phyloP scores from a whole-genome alignment of 2,113 vertebrate species.

The Pogonocichla stellata region DNA sequence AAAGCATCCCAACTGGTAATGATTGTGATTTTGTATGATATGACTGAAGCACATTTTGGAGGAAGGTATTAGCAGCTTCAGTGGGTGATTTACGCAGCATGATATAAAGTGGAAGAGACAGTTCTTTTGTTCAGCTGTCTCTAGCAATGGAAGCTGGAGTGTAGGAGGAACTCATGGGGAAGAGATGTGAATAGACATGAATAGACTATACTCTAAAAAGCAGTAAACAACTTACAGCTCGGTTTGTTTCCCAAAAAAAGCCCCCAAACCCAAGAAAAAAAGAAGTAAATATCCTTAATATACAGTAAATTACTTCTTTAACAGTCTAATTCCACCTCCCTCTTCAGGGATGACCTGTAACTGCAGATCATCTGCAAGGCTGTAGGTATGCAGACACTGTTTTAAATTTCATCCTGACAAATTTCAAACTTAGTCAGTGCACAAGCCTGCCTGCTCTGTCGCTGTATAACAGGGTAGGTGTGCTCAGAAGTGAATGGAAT shows the following conservation, averaged over 20 bases:
- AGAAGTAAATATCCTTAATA: neutral
- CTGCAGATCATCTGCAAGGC: neutral
- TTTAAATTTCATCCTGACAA: neutral
- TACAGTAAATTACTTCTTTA: neutral
- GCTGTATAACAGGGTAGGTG: neutral
- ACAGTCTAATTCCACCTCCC: neutral
- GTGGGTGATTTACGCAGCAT: neutral
- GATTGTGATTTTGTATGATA: neutral
- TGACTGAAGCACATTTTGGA: neutral
- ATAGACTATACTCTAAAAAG: neutral
- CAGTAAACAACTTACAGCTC: neutral
- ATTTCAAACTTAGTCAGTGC: neutral
- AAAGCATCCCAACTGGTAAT: neutral
- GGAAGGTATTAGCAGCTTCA: neutral
- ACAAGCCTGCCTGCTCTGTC: neutral
- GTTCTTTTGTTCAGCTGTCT: constrained; percentile 39
- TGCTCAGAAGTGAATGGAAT: neutral
- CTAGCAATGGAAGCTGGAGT: neutral
- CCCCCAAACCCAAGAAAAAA: neutral
- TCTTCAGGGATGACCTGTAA: neutral
- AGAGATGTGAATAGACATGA: constrained; percentile 12
- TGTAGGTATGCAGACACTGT: neutral
- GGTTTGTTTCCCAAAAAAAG: neutral
- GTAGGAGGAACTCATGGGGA: neutral
- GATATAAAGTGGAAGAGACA: neutral